phyloP scores from a whole-genome alignment of 2,113 vertebrate species.

The Pluvianellus socialis region DNA sequence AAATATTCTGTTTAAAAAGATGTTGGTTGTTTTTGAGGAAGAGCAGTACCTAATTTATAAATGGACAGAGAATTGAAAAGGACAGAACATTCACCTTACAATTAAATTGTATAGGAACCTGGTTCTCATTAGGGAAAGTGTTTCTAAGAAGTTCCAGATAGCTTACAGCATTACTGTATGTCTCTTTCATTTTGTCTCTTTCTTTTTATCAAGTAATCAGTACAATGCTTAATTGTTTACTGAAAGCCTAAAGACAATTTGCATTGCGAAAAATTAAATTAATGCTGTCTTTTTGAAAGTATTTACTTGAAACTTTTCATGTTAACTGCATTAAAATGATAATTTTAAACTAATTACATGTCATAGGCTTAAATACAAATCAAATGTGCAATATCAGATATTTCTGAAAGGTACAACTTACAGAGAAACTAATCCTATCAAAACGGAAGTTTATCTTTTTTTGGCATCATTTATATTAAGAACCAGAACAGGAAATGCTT shows the following conservation, averaged over 20 bases:
- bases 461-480: background rate
- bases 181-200: slow-evolving; percentile 46
- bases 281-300: slow-evolving; percentile 1
- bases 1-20: background rate
- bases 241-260: slow-evolving; percentile 19
- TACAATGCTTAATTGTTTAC: slow-evolving; percentile 28
- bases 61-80: slow-evolving; percentile 7
- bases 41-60: slow-evolving; percentile 27
- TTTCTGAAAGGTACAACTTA: background rate
- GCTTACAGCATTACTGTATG: background rate
- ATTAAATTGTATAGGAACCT: slow-evolving; percentile 50
- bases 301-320: slow-evolving; percentile 13
- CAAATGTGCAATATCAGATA: background rate
- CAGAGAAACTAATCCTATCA: background rate
- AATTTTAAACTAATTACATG: slow-evolving; percentile 2
- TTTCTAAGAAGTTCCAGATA: slow-evolving; percentile 50
- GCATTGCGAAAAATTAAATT: slow-evolving; percentile 23
- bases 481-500: background rate
- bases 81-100: slow-evolving; percentile 51
- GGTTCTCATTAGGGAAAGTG: slow-evolving; percentile 43
- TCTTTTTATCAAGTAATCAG: slow-evolving; percentile 32
- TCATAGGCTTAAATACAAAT: background rate
- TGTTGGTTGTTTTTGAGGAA: background rate
- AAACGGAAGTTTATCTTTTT: background rate
- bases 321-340: background rate